These are phyloP conservation scores for Lophius piscatorius DNA, from an alignment of 2,113 vertebrate species.

Conservation along the genomic window DNA sequence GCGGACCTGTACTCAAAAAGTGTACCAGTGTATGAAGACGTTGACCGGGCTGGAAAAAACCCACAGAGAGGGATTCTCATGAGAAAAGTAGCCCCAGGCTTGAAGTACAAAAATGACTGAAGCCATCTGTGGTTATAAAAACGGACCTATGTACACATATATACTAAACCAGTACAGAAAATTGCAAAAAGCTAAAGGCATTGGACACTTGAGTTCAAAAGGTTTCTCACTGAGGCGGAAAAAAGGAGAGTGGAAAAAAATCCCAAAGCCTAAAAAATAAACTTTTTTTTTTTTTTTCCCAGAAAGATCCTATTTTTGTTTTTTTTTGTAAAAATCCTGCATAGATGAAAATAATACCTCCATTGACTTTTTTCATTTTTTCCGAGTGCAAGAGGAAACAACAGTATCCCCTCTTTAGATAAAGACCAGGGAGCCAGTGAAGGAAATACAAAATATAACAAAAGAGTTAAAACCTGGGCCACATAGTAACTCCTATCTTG, in stretches of 20 bases:
- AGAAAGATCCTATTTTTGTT: constrained; percentile 29
- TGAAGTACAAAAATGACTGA: constrained; percentile 73
- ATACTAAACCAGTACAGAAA: constrained; percentile 72
- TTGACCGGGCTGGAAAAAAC: constrained; percentile 61
- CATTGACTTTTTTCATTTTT: constrained; percentile 52
- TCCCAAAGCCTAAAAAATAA: constrained; percentile 50
- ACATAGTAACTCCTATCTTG: constrained; percentile 6
- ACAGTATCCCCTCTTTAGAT: constrained; percentile 72
- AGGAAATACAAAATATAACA: constrained; percentile 24
- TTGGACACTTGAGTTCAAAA: constrained; percentile 70
- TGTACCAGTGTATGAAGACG: constrained; percentile 81
- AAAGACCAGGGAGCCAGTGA: constrained; percentile 74
- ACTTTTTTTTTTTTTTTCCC: background rate
- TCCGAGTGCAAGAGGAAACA: constrained; percentile 70
- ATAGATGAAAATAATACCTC: constrained; percentile 78
- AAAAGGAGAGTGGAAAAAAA: constrained; percentile 21
- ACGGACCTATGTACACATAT: constrained; percentile 62
- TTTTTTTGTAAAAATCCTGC: constrained; percentile 73
- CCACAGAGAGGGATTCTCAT: constrained; percentile 62
- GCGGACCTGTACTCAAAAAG: constrained; percentile 70
- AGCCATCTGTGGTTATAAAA: constrained; percentile 72
- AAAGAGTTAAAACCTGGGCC: constrained; percentile 52
- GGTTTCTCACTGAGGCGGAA: constrained; percentile 62
- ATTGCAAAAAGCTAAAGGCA: constrained; percentile 77
- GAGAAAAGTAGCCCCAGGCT: constrained; percentile 77